These are phyloP conservation scores for Antheraea yamamai DNA, from an alignment of 2,888 invertebrate genomes.

Conservation along the genomic window DNA sequence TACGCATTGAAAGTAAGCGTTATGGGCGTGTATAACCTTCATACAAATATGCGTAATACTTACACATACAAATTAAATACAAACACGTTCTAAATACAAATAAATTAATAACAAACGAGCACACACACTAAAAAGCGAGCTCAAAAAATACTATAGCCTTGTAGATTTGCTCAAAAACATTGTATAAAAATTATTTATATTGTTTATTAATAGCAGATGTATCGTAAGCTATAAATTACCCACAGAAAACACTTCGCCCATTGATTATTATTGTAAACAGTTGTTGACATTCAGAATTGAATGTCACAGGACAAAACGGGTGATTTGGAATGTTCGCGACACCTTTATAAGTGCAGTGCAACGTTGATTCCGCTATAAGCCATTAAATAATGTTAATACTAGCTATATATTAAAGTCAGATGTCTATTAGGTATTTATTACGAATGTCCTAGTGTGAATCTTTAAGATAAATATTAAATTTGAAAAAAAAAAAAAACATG, in stretches of 20 bases:
- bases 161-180: conserved; percentile 19
- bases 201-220: background rate
- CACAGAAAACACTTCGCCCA: background rate
- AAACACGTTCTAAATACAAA: conserved; percentile 17
- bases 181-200: background rate
- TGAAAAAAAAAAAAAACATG: too few species aligned
- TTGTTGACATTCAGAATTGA: conserved; percentile 15
- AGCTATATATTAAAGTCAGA: background rate
- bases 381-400: conserved; percentile 1
- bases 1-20: conserved; percentile 8
- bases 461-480: background rate
- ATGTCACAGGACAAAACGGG: conserved; percentile 19
- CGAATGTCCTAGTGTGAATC: background rate
- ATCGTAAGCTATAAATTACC: background rate
- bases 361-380: background rate
- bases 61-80: conserved; percentile 18
- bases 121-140: conserved; percentile 14
- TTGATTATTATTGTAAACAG: conserved; percentile 11
- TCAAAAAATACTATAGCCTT: conserved; percentile 13
- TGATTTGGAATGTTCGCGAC: conserved; percentile 26
- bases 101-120: conserved; percentile 9
- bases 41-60: conserved; percentile 13
- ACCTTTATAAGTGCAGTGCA: conserved; percentile 8
- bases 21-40: conserved; percentile 14
- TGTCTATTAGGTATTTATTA: background rate